Evolutionary conservation across 2,888 invertebrate species (phyloP).

Genomic region (Elmis aenea): DNA sequence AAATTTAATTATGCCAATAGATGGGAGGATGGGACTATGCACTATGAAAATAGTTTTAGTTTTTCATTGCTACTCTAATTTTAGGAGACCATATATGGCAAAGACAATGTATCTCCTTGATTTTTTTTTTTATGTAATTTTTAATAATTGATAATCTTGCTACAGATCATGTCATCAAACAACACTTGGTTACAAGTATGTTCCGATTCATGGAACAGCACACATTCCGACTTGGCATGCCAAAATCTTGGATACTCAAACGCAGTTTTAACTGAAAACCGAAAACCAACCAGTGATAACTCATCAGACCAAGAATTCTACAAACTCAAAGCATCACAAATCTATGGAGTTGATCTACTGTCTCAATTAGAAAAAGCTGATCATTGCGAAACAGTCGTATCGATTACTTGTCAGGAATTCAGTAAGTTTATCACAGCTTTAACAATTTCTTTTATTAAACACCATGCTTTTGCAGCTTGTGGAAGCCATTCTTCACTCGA

Average conservation of each 20-base stretch:
- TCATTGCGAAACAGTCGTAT: constrained; percentile 48
- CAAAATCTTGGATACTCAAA: constrained; percentile 51
- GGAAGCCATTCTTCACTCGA: constrained; percentile 41
- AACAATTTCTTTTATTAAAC: constrained; percentile 2
- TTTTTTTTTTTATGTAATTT: no score
- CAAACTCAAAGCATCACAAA: constrained; percentile 28
- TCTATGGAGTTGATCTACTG: constrained; percentile 38
- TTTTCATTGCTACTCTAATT: no score
- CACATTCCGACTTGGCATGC: constrained; percentile 53
- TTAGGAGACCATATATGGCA: no score
- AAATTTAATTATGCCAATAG: no score
- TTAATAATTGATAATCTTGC: no score
- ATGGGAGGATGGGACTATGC: no score
- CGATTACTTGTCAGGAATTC: constrained; percentile 54
- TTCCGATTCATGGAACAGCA: constrained; percentile 51
- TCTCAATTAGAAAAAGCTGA: constrained; percentile 46
- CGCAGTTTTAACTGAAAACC: constrained; percentile 39
- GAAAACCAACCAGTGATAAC: constrained; percentile 26
- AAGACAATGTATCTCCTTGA: no score
- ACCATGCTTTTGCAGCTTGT: constrained; percentile 38
- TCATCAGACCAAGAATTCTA: constrained; percentile 32
- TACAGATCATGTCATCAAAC: constrained; percentile 28
- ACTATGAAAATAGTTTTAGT: constrained; percentile 1
- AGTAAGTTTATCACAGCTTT: no score
- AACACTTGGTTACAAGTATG: constrained; percentile 49